phyloP scores from a whole-genome alignment of 2,888 invertebrate species.

The Pyrgus malvae region DNA sequence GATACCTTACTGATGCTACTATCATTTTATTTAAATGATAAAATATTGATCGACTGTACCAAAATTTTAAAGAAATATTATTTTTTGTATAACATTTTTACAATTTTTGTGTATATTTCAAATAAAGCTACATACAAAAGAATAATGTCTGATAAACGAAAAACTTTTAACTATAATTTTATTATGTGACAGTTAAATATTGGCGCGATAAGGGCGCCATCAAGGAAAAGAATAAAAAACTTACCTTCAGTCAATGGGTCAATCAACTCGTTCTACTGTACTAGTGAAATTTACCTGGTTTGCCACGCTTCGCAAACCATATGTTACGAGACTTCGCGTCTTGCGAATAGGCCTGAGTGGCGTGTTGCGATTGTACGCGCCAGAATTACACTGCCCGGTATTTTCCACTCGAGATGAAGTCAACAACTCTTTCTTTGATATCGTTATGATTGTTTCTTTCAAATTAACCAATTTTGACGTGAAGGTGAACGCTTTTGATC shows the following conservation, averaged over 20 bases:
- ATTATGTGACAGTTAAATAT: conserved; percentile 14
- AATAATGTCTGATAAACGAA: too few relatives aligned
- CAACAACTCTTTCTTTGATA: conserved; percentile 27
- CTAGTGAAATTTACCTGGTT: conserved; percentile 31
- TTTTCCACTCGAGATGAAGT: conserved; percentile 32
- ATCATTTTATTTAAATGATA: too few relatives aligned
- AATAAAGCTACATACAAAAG: too few relatives aligned
- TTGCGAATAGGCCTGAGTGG: conserved; percentile 16
- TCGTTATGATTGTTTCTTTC: conserved; percentile 25
- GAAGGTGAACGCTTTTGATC: conserved; percentile 18
- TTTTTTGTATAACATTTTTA: too few relatives aligned
- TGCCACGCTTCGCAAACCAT: conserved; percentile 32
- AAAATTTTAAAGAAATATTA: too few relatives aligned
- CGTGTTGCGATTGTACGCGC: conserved; percentile 29
- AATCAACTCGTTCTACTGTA: conserved; percentile 25
- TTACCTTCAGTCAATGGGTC: conserved; percentile 30
- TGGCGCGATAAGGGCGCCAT: conserved; percentile 10
- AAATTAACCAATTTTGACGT: conserved; percentile 20
- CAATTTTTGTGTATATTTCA: too few relatives aligned
- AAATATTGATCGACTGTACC: too few relatives aligned
- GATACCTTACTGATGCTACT: too few relatives aligned
- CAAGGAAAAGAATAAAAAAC: conserved; percentile 21
- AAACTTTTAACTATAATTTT: too few relatives aligned
- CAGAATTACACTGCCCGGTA: conserved; percentile 30
- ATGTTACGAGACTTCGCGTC: conserved; percentile 10